Evolutionary conservation across 2,888 invertebrate species (phyloP), one percentile per base, ranked within the genome.

Genomic region (Tenodera sinensis): DNA sequence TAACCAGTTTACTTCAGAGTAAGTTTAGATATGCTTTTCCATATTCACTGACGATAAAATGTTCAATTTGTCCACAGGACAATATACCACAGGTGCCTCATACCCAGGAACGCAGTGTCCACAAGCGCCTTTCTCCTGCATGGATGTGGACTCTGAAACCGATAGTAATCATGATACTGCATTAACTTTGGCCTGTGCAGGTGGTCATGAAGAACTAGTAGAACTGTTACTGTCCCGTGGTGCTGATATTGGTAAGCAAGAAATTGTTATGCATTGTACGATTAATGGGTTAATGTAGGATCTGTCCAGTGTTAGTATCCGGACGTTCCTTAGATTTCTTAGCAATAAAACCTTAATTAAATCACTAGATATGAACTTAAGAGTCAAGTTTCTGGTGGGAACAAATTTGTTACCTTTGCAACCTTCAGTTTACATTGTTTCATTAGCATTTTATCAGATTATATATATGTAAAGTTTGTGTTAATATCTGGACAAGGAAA

Each of bases 91-190:
- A 83, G 91, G 92, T 88, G 91, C 89, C 14, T 89, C 88, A 27
- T 89, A 89, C 54, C 28, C 88, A 71, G 85, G 89, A n/a, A 87
- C 90, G 91, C 92, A 92, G 93, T 92, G 91, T 94, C 92, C 27
- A 93, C 94, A 88, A 93, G 94, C 94, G 90, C 95, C 96, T 91
- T 96, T 96, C 93, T 96, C 96, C 91, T 96, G 96, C 91, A 97
- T 98, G 95, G 98, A 99, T 93, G 97, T 99, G 91, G 99, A 99
- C 94, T 98, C 98, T 12, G 98, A 98, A 94, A 99, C 99, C 0
- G 99, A 99, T 93, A 98, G 98, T 92, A 99, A 99, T 95, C 98
- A 99, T 94, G 99, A 99, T 94, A 99, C 99, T 7, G 99, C 99
- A 89, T 95, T 99, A 89, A 99, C 99, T 81, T 95, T 99, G 90